Base-by-base conservation (phyloP, 2,113 vertebrate genomes). In the Psilopsiagon aurifrons region DNA sequence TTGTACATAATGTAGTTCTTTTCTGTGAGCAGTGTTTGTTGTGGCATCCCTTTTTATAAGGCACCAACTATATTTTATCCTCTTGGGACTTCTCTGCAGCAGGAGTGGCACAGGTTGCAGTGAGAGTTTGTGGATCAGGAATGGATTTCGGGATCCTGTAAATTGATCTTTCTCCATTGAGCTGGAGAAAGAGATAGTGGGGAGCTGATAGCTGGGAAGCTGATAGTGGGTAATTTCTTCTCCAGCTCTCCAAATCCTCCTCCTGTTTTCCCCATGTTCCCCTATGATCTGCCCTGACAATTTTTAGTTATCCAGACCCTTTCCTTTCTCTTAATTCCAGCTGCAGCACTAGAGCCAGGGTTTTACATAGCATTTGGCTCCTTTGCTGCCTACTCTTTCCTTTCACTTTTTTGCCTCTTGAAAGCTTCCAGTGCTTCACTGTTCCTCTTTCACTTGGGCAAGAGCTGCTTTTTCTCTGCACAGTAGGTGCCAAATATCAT, bases 401-500 rank as follows among this genome's bases (percentile, higher is more conserved):
- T 60, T 70, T 55, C 63, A 33, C 47, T 54, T 83, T 95, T 93
- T 89, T 94, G 46, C 41, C 54, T 89, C 59, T 70, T 74, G 19
- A 74, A 85, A 84, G 43, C 84, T 78, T 78, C 55, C 39, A 63
- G 6, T 39, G 49, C 69, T 92, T 91, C 59, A 49, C 68, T 82
- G 49, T 57, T 66, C 39, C 51, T 62, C 62, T 86, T 75, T 47
- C 33, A 49, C 33, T 41, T 49, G 67, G 78, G 80, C 80, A 66
- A 67, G 67, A 92, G 39, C 25, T 33, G 37, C 60, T 71, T 68
- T 84, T 54, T 44, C 75, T 79, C 80, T 75, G 8, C 85, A 92
- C 85, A 80, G 41, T 59, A 86, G 71, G 89, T 87, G 89, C 93
- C 97, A 91, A 92, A 84, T 59, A n/a, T 10, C 87, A 93, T 92